Evolutionary conservation across 2,113 vertebrate species (phyloP), one percentile per base, ranked within the genome.

Genomic region (Falco punctatus): DNA sequence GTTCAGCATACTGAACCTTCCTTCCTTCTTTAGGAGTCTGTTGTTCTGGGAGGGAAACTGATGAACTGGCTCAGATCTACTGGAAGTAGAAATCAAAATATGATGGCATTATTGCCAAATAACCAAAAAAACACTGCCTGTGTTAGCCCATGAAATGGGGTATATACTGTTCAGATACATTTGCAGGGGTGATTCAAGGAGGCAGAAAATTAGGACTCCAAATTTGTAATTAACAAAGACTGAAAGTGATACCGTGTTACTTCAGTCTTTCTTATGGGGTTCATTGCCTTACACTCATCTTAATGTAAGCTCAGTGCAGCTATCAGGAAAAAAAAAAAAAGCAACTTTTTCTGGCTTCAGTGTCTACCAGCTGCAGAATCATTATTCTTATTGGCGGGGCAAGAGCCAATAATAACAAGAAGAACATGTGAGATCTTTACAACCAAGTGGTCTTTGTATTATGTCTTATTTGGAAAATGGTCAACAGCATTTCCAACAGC

Each of bases 1-100:
- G 85, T 98, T 99, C 81, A 99, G 90, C 96, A 98, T 88, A 71
- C 87, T 86, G 66, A 99, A 98, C 80, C 98, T 97, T 33, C 98
- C 98, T 93, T 99, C 98, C 88, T 98, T 99, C 96, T 98, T 98
- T 49, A 71, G 94, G 38, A 95, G 49, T 75, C 97, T 97, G 33
- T 86, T 97, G 83, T 96, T 98, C 79, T 98, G 98, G 11, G 97
- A 94, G 22, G 97, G 83, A 57, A 96, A 86, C 86, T 97, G 95
- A 80, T 87, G 96, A 46, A 91, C 57, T 46, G 97, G 90, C 35
- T 98, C 98, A 52, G 86, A 72, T 94, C 98, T 99, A 91, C 78
- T 86, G 84, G 48, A 82, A 98, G 44, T 61, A 51, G 74, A 95
- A 94, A 96, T 28, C 11, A 86, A 84, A 94, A 92, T 57, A 11